Percentiles rank a stretch among this genome's conserved stretches.
Conservation (phyloP, 2,113 vertebrate species). For the Gallinago media region DNA sequence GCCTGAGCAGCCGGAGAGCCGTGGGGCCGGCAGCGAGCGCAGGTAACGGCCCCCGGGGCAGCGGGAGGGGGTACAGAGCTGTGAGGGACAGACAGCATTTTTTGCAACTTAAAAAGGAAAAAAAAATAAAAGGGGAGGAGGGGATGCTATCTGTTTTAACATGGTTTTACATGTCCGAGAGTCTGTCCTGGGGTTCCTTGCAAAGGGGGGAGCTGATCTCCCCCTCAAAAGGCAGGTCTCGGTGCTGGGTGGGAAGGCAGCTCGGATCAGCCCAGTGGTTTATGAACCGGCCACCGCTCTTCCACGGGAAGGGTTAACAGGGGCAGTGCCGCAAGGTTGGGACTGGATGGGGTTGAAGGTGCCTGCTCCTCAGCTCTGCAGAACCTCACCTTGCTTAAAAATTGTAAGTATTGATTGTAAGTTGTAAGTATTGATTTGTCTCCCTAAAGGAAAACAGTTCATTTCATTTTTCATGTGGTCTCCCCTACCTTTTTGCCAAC, state of each 20-base stretch:
- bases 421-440: not conserved
- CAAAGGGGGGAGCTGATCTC: not conserved
- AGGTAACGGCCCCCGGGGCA: conserved; percentile 44
- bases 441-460: not conserved
- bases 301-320: not conserved
- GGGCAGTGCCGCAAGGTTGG: no score
- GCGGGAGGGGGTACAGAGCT: not conserved
- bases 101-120: not conserved
- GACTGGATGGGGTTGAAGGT: not conserved
- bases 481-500: not conserved
- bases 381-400: not conserved
- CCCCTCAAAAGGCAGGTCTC: not conserved
- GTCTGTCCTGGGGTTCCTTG: not conserved
- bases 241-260: not conserved
- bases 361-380: not conserved
- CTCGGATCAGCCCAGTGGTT: not conserved
- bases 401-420: not conserved
- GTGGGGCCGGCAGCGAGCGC: conserved; percentile 45
- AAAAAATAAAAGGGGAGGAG: rapidly evolving
- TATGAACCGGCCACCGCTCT: not conserved
- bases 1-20: conserved; percentile 61
- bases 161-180: not conserved
- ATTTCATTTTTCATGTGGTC: not conserved
- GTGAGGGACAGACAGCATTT: not conserved
- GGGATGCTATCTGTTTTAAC: not conserved